These are phyloP conservation scores for Clarias batrachus DNA, from an alignment of 2,113 vertebrate genomes.

Conservation along the genomic window DNA sequence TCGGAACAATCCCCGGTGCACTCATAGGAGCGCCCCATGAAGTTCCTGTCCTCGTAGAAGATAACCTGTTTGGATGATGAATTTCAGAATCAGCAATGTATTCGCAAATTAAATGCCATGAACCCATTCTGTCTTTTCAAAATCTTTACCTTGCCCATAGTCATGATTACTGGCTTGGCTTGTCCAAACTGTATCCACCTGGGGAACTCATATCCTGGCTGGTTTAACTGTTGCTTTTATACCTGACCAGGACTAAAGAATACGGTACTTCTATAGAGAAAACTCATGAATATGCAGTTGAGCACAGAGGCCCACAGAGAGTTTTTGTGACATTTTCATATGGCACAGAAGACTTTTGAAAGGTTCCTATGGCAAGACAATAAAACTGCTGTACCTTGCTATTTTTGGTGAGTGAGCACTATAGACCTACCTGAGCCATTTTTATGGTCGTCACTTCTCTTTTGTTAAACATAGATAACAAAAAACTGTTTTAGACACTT, in stretches of 20 bases:
- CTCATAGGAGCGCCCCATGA: conserved; percentile 34
- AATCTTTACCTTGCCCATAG: conserved; percentile 22
- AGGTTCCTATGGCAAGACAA: background rate
- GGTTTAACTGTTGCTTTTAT: conserved; percentile 36
- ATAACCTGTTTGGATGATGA: conserved; percentile 14
- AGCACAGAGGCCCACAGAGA: conserved; percentile 19
- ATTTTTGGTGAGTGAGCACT: background rate
- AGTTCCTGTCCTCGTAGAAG: conserved; percentile 36
- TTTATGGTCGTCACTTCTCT: background rate
- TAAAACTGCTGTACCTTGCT: conserved; percentile 16
- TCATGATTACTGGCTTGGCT: conserved; percentile 27
- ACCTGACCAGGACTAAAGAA: conserved; percentile 30
- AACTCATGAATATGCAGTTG: conserved; percentile 30
- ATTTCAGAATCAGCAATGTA: background rate
- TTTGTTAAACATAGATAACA: too few species aligned
- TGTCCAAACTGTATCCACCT: background rate
- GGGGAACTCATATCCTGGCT: conserved; percentile 12
- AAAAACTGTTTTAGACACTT: background rate
- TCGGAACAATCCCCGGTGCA: conserved; percentile 20
- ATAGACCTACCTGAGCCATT: background rate
- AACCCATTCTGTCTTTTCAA: background rate
- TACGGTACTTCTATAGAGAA: background rate
- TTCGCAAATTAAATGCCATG: background rate
- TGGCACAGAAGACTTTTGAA: conserved; percentile 15
- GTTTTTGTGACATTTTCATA: conserved; percentile 20